Conservation (phyloP, 1,140 invertebrate species). For the Diabrotica virgifera region DNA sequence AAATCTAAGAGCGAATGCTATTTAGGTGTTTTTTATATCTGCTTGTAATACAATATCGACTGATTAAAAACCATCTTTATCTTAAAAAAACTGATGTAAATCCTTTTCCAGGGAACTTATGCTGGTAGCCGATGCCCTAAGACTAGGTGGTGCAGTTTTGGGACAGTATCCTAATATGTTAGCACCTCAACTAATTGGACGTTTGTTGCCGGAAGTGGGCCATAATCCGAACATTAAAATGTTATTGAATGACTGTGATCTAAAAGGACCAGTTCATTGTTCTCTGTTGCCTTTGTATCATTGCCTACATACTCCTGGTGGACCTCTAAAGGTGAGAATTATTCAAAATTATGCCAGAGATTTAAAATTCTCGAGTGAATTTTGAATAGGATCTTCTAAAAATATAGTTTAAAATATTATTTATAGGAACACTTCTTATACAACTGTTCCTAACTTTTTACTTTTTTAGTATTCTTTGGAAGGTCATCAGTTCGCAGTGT, state of each 20-base stretch:
- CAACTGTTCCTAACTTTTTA: too few species aligned
- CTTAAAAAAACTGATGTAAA: too few species aligned
- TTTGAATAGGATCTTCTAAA: too few species aligned
- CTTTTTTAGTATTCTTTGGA: constrained; percentile 85
- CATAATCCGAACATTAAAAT: constrained; percentile 80
- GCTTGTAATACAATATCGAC: too few species aligned
- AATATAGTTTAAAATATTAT: too few species aligned
- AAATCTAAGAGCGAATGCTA: too few species aligned
- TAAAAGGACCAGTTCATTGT: constrained; percentile 81
- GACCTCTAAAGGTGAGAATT: constrained; percentile 80
- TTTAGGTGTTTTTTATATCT: too few species aligned
- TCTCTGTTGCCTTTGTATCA: constrained; percentile 90
- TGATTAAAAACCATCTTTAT: too few species aligned
- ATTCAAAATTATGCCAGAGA: too few species aligned
- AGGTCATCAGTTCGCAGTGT: constrained; percentile 96
- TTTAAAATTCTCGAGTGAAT: too few species aligned
- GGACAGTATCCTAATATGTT: constrained; percentile 93
- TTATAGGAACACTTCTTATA: too few species aligned
- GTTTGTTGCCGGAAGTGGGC: constrained; percentile 88
- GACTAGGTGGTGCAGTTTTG: constrained; percentile 87
- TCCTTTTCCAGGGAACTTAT: constrained; percentile 71
- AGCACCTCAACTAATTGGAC: constrained; percentile 88
- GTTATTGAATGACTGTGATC: constrained; percentile 86
- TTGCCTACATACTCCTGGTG: constrained; percentile 95
- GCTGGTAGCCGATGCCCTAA: constrained; percentile 90